A percentile compares a stretch with the other conserved stretches of the same genome.
Evolutionary conservation across 2,888 invertebrate genomes (phyloP).

Genomic region (Acronicta psi): DNA sequence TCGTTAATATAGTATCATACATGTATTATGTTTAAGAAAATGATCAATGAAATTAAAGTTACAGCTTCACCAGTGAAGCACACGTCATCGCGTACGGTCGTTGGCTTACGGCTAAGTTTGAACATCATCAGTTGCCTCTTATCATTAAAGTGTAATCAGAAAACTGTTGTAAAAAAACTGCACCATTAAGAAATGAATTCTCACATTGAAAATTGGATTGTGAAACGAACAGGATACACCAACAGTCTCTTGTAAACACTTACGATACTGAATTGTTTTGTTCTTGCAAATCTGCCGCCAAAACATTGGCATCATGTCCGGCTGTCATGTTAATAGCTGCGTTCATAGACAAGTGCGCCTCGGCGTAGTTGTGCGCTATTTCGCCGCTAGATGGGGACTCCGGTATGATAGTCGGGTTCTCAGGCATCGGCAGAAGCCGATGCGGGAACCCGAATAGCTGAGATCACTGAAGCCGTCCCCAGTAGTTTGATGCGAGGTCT

Average conservation of each 20-base stretch:
- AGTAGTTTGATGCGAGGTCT: constrained; percentile 94
- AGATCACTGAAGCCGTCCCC: constrained; percentile 98
- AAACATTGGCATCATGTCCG: constrained; percentile 85
- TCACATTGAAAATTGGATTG: constrained; percentile 55
- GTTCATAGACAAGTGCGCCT: constrained; percentile 81
- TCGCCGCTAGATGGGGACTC: constrained; percentile 85
- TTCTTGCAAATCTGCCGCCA: constrained; percentile 79
- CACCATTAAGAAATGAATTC: constrained; percentile 69
- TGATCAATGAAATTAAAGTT: constrained; percentile 50
- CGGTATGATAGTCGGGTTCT: constrained; percentile 87
- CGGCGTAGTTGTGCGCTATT: constrained; percentile 85
- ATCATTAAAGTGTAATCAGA: constrained; percentile 52
- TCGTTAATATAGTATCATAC: constrained; percentile 46
- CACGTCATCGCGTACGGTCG: constrained; percentile 71
- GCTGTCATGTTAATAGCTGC: constrained; percentile 88
- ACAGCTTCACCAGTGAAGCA: constrained; percentile 60
- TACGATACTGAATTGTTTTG: constrained; percentile 81
- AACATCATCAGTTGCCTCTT: constrained; percentile 87
- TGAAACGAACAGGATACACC: constrained; percentile 43
- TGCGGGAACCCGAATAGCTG: constrained; percentile 96
- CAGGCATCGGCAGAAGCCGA: constrained; percentile 91
- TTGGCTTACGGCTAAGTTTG: constrained; percentile 82
- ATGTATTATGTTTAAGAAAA: constrained; percentile 54
- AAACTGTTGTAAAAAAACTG: constrained; percentile 60
- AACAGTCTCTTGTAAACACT: constrained; percentile 59